phyloP scores from a whole-genome alignment of 2,888 invertebrate genomes.

The Diarsia dahlii region DNA sequence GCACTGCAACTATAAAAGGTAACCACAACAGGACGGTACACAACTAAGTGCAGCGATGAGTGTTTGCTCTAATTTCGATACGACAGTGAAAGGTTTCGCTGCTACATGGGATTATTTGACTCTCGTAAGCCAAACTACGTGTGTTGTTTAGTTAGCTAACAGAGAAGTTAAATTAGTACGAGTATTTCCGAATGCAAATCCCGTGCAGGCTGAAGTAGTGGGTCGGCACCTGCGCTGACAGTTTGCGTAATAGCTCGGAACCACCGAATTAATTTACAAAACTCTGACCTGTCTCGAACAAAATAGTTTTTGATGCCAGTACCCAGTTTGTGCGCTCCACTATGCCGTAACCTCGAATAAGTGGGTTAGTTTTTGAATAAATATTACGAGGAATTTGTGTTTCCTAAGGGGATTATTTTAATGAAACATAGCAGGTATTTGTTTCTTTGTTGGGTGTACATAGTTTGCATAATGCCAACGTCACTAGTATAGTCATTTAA shows the following conservation, averaged over 20 bases:
- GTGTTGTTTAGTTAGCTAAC: slow-evolving; percentile 82
- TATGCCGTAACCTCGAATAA: slow-evolving; percentile 68
- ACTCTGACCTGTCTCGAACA: slow-evolving; percentile 85
- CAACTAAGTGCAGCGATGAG: slow-evolving; percentile 52
- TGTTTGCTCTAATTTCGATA: slow-evolving; percentile 61
- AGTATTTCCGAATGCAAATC: slow-evolving; percentile 87
- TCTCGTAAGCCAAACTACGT: slow-evolving; percentile 70
- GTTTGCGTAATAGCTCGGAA: slow-evolving; percentile 88
- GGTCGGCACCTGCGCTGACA: slow-evolving; percentile 88
- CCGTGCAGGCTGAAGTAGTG: slow-evolving; percentile 76
- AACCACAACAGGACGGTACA: slow-evolving; percentile 64
- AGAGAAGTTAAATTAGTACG: slow-evolving; percentile 87
- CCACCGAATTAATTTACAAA: slow-evolving; percentile 89
- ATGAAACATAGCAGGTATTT: slow-evolving; percentile 67
- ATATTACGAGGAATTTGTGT: slow-evolving; percentile 68
- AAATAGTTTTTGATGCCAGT: slow-evolving; percentile 84
- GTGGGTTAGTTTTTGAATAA: slow-evolving; percentile 71
- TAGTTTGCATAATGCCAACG: slow-evolving; percentile 64
- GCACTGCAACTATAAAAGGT: slow-evolving; percentile 56
- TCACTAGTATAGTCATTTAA: slow-evolving; percentile 55
- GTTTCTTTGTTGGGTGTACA: slow-evolving; percentile 63
- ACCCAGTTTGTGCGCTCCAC: slow-evolving; percentile 71
- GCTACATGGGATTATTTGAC: slow-evolving; percentile 68
- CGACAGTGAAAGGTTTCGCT: slow-evolving; percentile 48
- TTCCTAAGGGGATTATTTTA: slow-evolving; percentile 68